These are phyloP conservation scores for Caloenas nicobarica DNA, from an alignment of 2,113 vertebrate species.

Conservation along the genomic window DNA sequence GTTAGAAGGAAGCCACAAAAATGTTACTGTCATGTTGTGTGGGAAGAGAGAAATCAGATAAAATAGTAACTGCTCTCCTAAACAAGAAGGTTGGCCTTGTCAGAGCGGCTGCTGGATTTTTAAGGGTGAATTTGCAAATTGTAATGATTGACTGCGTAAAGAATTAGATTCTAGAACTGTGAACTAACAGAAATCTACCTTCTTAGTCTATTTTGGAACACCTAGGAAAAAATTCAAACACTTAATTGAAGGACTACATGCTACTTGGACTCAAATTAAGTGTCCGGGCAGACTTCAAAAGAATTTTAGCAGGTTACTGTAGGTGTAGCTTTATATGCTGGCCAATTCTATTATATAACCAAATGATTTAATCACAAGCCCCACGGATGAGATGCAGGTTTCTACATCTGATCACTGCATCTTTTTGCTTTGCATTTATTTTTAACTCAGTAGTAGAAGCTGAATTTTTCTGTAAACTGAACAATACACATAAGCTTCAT, in stretches of 20 bases:
- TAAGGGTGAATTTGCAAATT: background rate
- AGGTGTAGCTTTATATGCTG: slow-evolving; percentile 53
- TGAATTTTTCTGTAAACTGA: background rate
- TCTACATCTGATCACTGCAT: background rate
- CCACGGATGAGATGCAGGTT: slow-evolving; percentile 16
- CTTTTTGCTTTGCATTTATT: background rate
- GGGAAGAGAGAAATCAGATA: slow-evolving; percentile 17
- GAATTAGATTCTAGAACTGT: background rate
- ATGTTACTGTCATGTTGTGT: background rate
- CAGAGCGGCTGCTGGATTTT: background rate
- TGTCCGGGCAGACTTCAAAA: slow-evolving; percentile 71
- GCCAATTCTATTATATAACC: slow-evolving; percentile 52
- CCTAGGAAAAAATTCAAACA: background rate
- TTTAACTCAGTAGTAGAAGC: background rate
- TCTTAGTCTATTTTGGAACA: background rate
- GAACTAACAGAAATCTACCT: background rate
- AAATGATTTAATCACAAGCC: slow-evolving; percentile 65
- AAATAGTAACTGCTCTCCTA: background rate
- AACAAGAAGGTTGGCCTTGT: background rate
- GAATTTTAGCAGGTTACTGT: slow-evolving; percentile 21
- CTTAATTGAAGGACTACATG: background rate
- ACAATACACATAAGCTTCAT: background rate
- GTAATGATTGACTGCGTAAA: background rate
- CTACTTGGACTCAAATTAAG: background rate
- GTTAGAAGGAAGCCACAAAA: slow-evolving; percentile 9